Conservation (phyloP, 2,797 vertebrate species). For the Dipus sagitta region DNA sequence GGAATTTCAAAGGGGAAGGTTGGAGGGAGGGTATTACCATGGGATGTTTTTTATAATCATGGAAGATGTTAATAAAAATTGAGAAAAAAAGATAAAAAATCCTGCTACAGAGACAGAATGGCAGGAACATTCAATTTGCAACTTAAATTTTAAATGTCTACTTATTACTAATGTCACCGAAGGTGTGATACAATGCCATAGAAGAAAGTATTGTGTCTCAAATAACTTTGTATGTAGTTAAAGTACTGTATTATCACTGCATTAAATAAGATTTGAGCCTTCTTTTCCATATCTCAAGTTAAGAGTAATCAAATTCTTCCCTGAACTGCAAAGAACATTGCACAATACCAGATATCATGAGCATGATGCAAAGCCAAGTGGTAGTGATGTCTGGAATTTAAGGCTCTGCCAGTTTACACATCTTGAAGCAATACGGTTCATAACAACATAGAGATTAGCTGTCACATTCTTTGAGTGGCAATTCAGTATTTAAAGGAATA, state of each 20-base stretch:
- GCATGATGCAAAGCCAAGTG: constrained; percentile 56
- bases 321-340: constrained; percentile 70
- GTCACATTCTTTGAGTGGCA: constrained; percentile 24
- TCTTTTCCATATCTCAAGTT: constrained; percentile 37
- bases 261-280: constrained; percentile 40
- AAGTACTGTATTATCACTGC: constrained; percentile 28
- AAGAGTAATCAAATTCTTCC: constrained; percentile 58
- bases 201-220: background rate
- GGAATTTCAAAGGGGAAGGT: no score
- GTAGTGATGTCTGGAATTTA: constrained; percentile 66
- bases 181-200: background rate
- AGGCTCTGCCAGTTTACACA: constrained; percentile 60
- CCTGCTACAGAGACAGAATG: background rate
- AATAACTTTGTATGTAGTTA: background rate
- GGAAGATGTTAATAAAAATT: no score
- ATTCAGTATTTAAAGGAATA: background rate
- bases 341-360: constrained; percentile 69
- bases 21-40: no score
- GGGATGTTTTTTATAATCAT: no score
- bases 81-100: no score
- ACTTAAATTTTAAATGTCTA: background rate
- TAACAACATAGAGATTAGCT: constrained; percentile 43
- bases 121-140: background rate
- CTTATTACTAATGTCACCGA: background rate
- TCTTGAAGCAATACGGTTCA: constrained; percentile 78